Base-by-base conservation (phyloP, 1,140 invertebrate genomes). In the Macrobrachium nipponense region DNA sequence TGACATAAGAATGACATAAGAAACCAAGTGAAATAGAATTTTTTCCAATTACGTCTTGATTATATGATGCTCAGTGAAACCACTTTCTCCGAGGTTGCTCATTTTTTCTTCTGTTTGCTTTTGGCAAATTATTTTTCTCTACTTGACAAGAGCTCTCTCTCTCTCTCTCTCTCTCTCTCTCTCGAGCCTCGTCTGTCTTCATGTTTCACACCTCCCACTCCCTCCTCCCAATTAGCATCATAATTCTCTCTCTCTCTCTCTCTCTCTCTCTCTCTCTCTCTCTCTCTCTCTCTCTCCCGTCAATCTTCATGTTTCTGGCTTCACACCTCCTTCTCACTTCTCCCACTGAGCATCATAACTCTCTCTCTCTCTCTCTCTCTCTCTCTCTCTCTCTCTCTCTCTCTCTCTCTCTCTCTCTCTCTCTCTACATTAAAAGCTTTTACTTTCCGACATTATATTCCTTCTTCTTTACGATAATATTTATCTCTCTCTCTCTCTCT, bases 101-200 rank as follows among this genome's bases (percentile, higher is more conserved):
- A 12, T 8, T 8, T 70, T 36, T 15, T 23, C 20, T 20, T 36
- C 36, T 2, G 14, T 36, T 27, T 15, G 23, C 27, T 4, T 36
- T 15, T 70, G 11, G 27, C 66, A 27, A 36, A 36, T 36, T 70
- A 14, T 68, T 10, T 68, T 27, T 68, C 18, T n/a, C 18, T n/a
- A 20, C 27, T 14, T 20, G 20, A 4, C 18, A 27, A 20, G 14
- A 14, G 23, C 66, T 68, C 66, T 68, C 66, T 68, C 66, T 20
- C 66, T 68, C 66, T 68, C 66, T 68, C 66, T 68, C 66, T 68
- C 66, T 68, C n/a, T 68, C 66, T 68, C 66, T 68, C 66, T 68
- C 66, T 68, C 27, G 1, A 36, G 27, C 27, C 27, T 4, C 27
- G 27, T 36, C 27, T 4, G 27, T 36, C 27, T 36, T 4, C 27